A percentile compares a stretch with the other conserved stretches of the same genome.
phyloP scores from a whole-genome alignment of 1,140 invertebrate genomes.

The Nasonia vitripennis region DNA sequence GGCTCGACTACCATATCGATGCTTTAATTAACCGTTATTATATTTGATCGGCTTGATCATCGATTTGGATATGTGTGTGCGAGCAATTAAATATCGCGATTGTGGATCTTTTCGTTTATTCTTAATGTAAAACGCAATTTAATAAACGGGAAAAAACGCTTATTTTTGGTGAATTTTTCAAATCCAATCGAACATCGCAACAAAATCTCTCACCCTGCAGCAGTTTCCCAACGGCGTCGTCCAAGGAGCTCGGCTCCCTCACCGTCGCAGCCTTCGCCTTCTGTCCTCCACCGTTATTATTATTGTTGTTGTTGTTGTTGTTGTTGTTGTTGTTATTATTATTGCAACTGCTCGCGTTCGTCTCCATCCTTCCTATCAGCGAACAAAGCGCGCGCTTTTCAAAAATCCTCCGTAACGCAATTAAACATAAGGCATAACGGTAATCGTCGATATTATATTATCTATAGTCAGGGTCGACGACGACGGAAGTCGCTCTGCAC shows the following conservation, averaged over 20 bases:
- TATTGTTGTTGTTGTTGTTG: background rate
- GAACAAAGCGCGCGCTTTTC: background rate
- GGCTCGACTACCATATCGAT: background rate
- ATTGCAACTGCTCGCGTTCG: background rate
- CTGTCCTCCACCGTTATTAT: background rate
- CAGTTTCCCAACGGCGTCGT: slow-evolving; percentile 72
- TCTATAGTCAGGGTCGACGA: background rate
- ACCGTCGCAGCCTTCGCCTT: background rate
- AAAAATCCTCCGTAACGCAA: background rate
- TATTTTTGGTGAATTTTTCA: no score
- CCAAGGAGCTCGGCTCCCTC: slow-evolving; percentile 62
- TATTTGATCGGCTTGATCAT: no score
- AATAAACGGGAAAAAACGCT: no score
- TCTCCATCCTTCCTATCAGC: background rate
- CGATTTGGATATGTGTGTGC: background rate
- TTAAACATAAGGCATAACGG: background rate
- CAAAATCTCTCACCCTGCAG: slow-evolving; percentile 65
- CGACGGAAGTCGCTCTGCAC: background rate
- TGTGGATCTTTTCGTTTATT: no score
- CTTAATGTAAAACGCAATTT: no score
- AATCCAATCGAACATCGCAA: no score
- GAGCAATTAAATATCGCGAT: no score
- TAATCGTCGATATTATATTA: no score
- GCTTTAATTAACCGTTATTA: background rate
- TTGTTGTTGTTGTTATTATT: background rate